These are phyloP conservation scores for Amazona vittata DNA, from an alignment of 2,113 vertebrate genomes.

Conservation along the genomic window DNA sequence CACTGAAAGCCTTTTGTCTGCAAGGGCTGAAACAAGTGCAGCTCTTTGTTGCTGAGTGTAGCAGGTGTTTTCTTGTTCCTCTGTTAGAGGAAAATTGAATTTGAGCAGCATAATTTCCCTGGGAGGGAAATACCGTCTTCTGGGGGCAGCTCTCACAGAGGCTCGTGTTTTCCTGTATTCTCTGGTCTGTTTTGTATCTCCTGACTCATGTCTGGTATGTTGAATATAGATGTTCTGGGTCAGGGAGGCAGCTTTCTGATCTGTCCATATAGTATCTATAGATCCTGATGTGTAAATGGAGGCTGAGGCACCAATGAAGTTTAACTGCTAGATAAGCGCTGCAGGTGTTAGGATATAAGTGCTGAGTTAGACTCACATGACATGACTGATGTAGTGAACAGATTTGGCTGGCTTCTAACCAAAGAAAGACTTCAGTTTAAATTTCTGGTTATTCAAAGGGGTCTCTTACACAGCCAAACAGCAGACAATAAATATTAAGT, in stretches of 20 bases:
- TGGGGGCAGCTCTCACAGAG: neutral
- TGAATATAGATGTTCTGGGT: neutral
- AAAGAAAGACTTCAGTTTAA: neutral
- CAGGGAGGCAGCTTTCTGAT: neutral
- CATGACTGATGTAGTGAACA: neutral
- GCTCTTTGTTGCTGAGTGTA: neutral
- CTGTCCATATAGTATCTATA: rapidly evolving
- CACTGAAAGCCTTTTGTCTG: neutral
- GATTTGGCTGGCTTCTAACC: neutral
- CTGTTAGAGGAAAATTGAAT: neutral
- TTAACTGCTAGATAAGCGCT: neutral
- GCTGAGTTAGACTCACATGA: neutral
- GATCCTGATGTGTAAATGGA: neutral
- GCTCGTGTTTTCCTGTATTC: neutral
- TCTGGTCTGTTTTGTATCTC: neutral
- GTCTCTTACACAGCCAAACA: neutral
- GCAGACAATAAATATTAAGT: neutral
- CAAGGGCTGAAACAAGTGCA: neutral
- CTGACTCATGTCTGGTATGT: neutral
- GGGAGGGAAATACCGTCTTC: neutral
- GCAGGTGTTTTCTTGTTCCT: neutral
- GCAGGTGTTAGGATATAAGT: neutral
- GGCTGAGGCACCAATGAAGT: neutral
- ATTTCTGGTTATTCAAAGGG: neutral
- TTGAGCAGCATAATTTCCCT: neutral